These are phyloP conservation scores for Baryphthengus martii DNA, from an alignment of 2,113 vertebrate genomes.

Conservation along the genomic window DNA sequence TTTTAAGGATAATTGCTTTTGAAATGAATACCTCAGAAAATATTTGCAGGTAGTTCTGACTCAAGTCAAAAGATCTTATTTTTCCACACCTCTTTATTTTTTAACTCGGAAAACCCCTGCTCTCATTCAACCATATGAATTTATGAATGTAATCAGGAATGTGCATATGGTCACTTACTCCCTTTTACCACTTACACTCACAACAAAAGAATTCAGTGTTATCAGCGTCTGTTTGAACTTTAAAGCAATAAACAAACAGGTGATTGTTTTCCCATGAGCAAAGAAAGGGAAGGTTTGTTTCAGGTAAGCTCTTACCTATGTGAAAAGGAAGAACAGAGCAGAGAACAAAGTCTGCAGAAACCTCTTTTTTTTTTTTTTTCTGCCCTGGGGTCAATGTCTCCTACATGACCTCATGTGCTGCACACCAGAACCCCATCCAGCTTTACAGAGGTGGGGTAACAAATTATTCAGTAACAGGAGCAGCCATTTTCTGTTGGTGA, in stretches of 20 bases:
- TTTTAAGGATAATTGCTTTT: neutral
- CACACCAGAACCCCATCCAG: fast-evolving
- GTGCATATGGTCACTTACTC: neutral
- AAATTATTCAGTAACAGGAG: neutral
- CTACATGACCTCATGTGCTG: neutral
- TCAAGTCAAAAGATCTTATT: neutral
- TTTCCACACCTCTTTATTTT: neutral
- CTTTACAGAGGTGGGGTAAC: neutral
- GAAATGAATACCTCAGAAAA: neutral
- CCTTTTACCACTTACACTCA: conserved; percentile 7
- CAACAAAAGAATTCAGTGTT: conserved; percentile 56
- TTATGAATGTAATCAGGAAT: conserved; percentile 31
- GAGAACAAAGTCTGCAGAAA: neutral
- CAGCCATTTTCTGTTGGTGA: neutral
- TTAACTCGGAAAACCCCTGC: neutral
- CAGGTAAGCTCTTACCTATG: conserved; percentile 3
- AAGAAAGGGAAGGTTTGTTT: conserved; percentile 23
- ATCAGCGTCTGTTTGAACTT: conserved; percentile 56
- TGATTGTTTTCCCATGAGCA: conserved; percentile 47
- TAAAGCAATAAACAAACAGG: conserved; percentile 70
- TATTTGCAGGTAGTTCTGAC: neutral
- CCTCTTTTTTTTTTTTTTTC: fast-evolving
- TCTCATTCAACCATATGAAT: neutral
- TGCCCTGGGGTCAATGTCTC: neutral
- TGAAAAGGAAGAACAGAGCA: conserved; percentile 1